Base-by-base conservation (phyloP, 2,113 vertebrate genomes). In the Crocuta crocuta region DNA sequence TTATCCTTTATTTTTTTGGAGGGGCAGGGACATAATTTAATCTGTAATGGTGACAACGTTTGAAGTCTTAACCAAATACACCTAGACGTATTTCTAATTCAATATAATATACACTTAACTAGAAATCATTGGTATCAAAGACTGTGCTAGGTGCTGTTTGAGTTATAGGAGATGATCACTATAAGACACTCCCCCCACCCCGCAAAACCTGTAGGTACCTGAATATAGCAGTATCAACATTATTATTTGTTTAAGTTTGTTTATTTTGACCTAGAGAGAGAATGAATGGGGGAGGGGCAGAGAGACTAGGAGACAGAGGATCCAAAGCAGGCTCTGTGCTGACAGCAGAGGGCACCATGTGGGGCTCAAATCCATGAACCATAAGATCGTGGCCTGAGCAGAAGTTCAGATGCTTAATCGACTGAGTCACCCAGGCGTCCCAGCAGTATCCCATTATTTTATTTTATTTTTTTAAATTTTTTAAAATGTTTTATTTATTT, bases 31-130 rank as follows among this genome's bases (percentile, higher is more conserved):
- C 12, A 28, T 33, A 45, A 33, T 78, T 84, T 70, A 89, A 50
- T 17, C 12, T 5, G 8, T 63, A 35, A 70, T 3, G 48, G 12
- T 86, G 11, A 85, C 35, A 23, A 65, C 71, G 35, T 87, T n/a
- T 93, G 81, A 83, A 73, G 71, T 73, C 55, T 95, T 94, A 33
- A 28, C 4, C 95, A 31, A 73, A 70, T 31, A 81, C 21, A 80
- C 24, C n/a, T 82, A 63, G 71, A 65, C 28, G 23, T 7, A 63
- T 83, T 80, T 96, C 28, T 87, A 39, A 50, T 88, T 87, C 12
- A 85, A 23, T 80, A 79, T 24, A 63, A 0, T 48, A 55, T 43
- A 16, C 17, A n/a, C 10, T 82, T 79, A 74, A 74, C 70, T 84
- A 48, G 39, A 55, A 90, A 83, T 26, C 43, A 12, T 1, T 90